Base-by-base conservation (phyloP, 1,140 invertebrate species). In the Procambarus virginalis region DNA sequence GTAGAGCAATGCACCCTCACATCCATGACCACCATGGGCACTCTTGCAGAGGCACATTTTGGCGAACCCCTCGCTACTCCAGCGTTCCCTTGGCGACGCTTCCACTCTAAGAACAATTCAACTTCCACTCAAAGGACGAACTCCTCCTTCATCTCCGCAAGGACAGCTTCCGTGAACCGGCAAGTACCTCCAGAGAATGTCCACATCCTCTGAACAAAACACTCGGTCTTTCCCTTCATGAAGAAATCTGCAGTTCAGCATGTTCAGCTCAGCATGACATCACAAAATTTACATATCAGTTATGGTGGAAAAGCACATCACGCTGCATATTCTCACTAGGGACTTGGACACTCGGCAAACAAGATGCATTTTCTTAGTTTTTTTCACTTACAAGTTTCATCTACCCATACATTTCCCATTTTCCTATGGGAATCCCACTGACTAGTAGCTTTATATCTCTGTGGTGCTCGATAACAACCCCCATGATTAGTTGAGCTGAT, bases 1-100 rank as follows among this genome's bases (percentile, higher is more conserved):
- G 84, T 17, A 22, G 75, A 55, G 49, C 73, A 10, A 34, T 78
- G 48, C 75, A 78, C 51, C 75, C 75, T 6, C 70, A 76, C 55
- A n/a, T 6, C 14, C 75, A 58, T 34, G 76, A 46, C 55, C 51
- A 77, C 75, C 84, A 86, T 55, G 51, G 58, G 34, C 51, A 60
- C 20, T 12, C 20, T 20, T 79, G 58, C 22, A 45, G 75, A 8
- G 70, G 70, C 10, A 22, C 58, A 20, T 86, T 51, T 14, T 78
- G 84, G 84, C 84, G 84, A 14, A 58, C 84, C 49, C 60, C 84
- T 60, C 75, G 76, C 5, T 86, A 86, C 75, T 64, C 84, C 76
- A 78, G 84, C 20, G 58, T 78, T 2, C 75, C 84, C 14, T n/a
- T 86, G 34, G 76, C 17, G 84, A 86, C 51, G 34, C 75, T 2